A percentile compares a stretch with the other conserved stretches of the same genome.
Conservation (phyloP, 2,888 invertebrate species). For the Eupithecia vulgata region DNA sequence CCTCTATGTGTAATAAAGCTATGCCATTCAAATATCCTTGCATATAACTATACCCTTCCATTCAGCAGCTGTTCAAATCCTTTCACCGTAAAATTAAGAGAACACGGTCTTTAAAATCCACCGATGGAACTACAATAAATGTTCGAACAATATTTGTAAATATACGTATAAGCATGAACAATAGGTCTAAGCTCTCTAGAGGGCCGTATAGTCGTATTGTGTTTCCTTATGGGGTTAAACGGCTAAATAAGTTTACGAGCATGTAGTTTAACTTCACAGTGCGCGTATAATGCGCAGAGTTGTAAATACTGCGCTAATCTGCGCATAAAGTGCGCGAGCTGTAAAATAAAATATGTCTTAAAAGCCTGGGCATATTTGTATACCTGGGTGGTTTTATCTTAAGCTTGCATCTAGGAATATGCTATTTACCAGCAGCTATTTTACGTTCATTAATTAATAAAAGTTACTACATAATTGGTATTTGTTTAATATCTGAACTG, state of each 20-base stretch:
- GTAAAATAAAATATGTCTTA: conserved; percentile 18
- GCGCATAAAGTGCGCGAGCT: conserved; percentile 9
- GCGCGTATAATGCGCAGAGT: conserved; percentile 36
- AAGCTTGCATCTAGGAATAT: not conserved
- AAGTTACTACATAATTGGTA: not conserved
- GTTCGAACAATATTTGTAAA: conserved; percentile 41
- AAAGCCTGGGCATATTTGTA: not conserved
- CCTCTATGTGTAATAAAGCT: not conserved
- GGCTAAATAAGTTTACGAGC: conserved; percentile 30
- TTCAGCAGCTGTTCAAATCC: conserved; percentile 17
- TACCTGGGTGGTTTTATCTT: conserved; percentile 3
- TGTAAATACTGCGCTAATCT: conserved; percentile 28
- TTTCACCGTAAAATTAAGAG: conserved; percentile 13
- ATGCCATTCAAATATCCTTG: not conserved
- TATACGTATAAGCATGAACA: conserved; percentile 39
- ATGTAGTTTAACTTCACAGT: conserved; percentile 18
- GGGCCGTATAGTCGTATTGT: conserved; percentile 21
- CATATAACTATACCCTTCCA: not conserved
- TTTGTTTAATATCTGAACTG: not conserved
- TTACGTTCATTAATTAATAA: not conserved
- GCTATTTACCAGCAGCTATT: not conserved
- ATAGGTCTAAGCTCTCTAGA: conserved; percentile 24
- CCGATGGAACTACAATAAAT: conserved; percentile 47
- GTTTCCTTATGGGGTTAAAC: conserved; percentile 33
- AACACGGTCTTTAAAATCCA: conserved; percentile 37